Base-by-base conservation (phyloP, 2,888 invertebrate genomes). In the Strigamia maritima region DNA sequence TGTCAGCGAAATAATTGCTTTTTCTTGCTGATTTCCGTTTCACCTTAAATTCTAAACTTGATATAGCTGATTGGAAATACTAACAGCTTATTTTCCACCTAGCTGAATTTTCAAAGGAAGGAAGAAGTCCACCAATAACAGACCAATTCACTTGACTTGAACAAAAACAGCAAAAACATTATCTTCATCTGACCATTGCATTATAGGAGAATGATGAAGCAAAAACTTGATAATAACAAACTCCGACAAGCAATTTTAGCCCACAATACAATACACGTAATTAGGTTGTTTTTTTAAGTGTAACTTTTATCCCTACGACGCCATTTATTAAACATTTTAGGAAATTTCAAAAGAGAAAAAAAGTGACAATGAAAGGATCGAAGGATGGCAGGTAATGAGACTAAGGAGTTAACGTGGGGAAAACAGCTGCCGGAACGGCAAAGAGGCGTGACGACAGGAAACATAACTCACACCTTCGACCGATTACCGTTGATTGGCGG, bases 401-500 rank as follows among this genome's bases (percentile, higher is more conserved):
- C 60, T 60, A 60, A 60, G 60, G 60, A 60, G 60, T 60, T 60
- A 60, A 60, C 60, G 60, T 60, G 60, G 60, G 24, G 60, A 60
- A 60, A 60, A 60, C 60, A 60, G 60, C 60, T 60, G 60, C 60
- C 60, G 60, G 60, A 60, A 60, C 19, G 19, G 60, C 60, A 60
- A 60, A 19, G 60, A 60, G 60, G 60, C 60, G 60, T 60, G 60
- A 60, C 60, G 60, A 60, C 60, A 60, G 60, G 60, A 60, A 60
- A 60, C 60, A 60, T 60, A 60, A 60, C 60, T 60, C 60, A 60
- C 60, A 60, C 60, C 60, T 60, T 60, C 60, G 60, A 60, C 60
- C 60, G 60, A 60, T 60, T 60, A 60, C 60, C 60, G 60, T 60
- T 60, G 60, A 60, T 60, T 60, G 60, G 60, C 60, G 60, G 60